These are phyloP conservation scores for Periparus ater DNA, from an alignment of 2,797 vertebrate genomes.

Conservation along the genomic window DNA sequence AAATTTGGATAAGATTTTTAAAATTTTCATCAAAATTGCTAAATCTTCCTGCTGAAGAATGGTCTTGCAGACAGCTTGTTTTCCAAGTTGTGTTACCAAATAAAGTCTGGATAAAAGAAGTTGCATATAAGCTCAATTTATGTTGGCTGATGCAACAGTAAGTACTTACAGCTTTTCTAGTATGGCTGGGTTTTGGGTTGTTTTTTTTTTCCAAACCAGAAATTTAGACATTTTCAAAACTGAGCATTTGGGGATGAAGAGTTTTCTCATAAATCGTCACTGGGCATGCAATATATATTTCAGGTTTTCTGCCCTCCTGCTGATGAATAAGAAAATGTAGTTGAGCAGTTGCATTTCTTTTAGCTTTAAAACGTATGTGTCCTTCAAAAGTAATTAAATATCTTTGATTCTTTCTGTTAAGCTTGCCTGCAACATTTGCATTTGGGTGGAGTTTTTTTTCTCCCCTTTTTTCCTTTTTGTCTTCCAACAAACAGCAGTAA, in stretches of 20 bases:
- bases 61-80: neutral
- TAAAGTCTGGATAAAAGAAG: neutral
- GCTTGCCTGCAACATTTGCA: neutral
- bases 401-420: neutral
- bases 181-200: neutral
- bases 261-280: neutral
- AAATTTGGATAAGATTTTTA: neutral
- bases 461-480: neutral
- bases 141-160: neutral
- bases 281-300: neutral
- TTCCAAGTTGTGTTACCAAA: neutral
- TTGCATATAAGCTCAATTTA: neutral
- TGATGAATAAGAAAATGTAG: neutral
- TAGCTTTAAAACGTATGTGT: neutral
- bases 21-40: neutral
- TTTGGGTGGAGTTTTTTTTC: accelerated
- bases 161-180: neutral
- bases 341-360: neutral
- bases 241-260: neutral
- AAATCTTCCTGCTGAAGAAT: neutral
- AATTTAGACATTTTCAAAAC: neutral
- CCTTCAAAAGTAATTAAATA: neutral
- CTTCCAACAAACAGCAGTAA: neutral
- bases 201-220: neutral
- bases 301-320: neutral